phyloP scores from a whole-genome alignment of 1,140 invertebrate species.

The Ephestia elutella region DNA sequence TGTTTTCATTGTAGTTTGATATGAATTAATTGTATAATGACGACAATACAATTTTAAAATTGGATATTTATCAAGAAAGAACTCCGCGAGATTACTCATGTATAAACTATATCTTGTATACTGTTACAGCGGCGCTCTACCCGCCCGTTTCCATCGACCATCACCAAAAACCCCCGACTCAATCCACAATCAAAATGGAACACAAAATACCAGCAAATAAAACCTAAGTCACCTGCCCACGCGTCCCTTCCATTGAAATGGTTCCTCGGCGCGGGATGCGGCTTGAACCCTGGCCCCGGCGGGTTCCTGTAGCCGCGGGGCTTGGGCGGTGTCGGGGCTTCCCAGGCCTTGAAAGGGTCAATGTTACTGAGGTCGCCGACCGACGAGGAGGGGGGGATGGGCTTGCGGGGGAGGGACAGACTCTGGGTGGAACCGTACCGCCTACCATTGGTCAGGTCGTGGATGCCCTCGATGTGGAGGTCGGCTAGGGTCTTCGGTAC shows the following conservation, averaged over 20 bases:
- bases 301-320: conserved; percentile 15
- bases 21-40: no score
- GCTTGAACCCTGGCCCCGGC: conserved; percentile 36
- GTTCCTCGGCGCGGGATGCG: conserved; percentile 47
- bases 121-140: no score
- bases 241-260: conserved; percentile 59
- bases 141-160: not conserved
- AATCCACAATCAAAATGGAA: conserved; percentile 44
- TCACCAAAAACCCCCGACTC: conserved; percentile 9
- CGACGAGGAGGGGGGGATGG: conserved; percentile 53
- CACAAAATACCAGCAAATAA: conserved; percentile 44
- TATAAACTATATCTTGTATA: no score
- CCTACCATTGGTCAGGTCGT: conserved; percentile 72
- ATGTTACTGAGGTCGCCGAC: conserved; percentile 49
- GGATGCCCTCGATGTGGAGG: conserved; percentile 84
- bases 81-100: no score
- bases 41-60: no score
- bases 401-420: conserved; percentile 43
- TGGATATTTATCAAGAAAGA: no score
- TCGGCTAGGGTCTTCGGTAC: conserved; percentile 94
- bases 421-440: conserved; percentile 68
- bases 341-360: conserved; percentile 51
- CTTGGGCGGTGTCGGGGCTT: conserved; percentile 25
- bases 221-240: conserved; percentile 72
- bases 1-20: no score